These are phyloP conservation scores for Hydropotes inermis DNA, from an alignment of 2,113 vertebrate species.

Conservation along the genomic window DNA sequence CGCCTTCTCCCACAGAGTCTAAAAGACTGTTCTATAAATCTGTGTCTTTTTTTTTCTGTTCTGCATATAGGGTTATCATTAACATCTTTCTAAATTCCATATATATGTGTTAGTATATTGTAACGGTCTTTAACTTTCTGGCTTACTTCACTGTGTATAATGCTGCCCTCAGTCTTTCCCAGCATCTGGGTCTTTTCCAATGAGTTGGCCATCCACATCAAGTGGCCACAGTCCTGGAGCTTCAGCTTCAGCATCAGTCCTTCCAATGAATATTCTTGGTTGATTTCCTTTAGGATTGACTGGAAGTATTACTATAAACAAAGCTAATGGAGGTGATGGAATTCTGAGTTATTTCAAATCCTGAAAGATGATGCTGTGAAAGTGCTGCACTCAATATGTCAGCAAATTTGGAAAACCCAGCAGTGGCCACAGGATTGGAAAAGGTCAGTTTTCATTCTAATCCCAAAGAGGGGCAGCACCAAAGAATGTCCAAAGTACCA, in stretches of 20 bases:
- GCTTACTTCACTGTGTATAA: too few species aligned
- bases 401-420: background rate
- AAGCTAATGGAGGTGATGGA: background rate
- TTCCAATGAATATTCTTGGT: background rate
- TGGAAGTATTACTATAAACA: background rate
- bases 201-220: background rate
- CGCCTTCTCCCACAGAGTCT: too few species aligned
- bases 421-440: background rate
- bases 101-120: too few species aligned
- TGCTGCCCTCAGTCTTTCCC: too few species aligned
- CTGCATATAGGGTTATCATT: too few species aligned
- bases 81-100: too few species aligned
- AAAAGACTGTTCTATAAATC: too few species aligned
- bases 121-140: too few species aligned
- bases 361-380: background rate
- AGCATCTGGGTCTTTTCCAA: background rate
- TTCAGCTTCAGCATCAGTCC: background rate
- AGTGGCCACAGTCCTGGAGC: background rate
- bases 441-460: background rate
- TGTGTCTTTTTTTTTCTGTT: too few species aligned
- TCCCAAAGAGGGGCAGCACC: background rate
- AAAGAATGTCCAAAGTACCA: background rate
- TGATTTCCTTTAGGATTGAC: background rate
- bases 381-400: background rate
- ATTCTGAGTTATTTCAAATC: background rate